Conservation (phyloP, 2,888 invertebrate species). For the Vandiemenella viatica region DNA sequence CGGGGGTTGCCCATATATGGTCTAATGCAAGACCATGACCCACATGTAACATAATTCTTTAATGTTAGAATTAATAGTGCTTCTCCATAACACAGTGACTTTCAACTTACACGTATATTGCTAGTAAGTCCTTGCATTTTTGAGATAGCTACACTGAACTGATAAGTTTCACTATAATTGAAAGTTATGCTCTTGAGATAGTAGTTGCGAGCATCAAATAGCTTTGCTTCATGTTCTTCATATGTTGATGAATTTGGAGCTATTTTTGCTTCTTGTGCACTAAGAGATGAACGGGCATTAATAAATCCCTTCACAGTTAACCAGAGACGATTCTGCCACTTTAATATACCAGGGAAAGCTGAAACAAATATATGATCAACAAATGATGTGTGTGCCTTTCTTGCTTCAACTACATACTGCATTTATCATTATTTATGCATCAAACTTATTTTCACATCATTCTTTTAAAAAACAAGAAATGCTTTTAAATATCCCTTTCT, state of each 20-base stretch:
- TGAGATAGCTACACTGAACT: slow-evolving; percentile 75
- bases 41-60: no score
- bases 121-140: slow-evolving; percentile 75
- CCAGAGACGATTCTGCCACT: slow-evolving; percentile 83
- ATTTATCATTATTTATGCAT: no score
- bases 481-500: no score
- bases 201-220: slow-evolving; percentile 65
- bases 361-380: no score
- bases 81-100: no score
- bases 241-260: slow-evolving; percentile 32
- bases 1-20: no score
- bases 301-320: slow-evolving; percentile 53
- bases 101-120: slow-evolving; percentile 47
- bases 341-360: slow-evolving; percentile 74
- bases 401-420: no score
- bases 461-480: no score
- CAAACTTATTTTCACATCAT: no score
- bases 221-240: slow-evolving; percentile 41
- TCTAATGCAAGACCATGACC: background rate
- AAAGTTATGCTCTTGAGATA: slow-evolving; percentile 60
- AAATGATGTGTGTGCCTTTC: no score
- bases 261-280: background rate
- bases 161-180: slow-evolving; percentile 57
- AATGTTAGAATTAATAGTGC: no score
- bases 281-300: slow-evolving; percentile 29